Evolutionary conservation across 2,888 invertebrate species (phyloP), one percentile per base, ranked within the genome.

Genomic region (Eristalis tenax): DNA sequence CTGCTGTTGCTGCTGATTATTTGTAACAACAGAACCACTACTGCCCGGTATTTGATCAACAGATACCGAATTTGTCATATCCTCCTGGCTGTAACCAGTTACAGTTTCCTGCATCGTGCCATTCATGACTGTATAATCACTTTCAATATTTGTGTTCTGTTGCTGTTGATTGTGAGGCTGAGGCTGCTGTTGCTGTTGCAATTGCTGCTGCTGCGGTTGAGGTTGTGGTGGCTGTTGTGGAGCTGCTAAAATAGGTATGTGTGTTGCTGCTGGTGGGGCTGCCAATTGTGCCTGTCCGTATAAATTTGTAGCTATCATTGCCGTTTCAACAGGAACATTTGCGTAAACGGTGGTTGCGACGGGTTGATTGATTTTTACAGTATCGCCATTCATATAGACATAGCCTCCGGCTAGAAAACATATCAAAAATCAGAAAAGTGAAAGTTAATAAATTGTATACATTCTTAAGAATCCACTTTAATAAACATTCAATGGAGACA

Each of bases 351-450:
- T 95, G 83, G 90, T 90, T 94, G 95, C 95, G 94, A 95, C 94
- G 93, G 95, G 95, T 94, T 95, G 94, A 94, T 91, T 92, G 87
- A 92, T 90, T 89, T 96, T 96, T 93, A 95, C 95, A 94, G 96
- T 95, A 94, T 96, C 96, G 95, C 96, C 96, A 95, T 96, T 96
- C 96, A 96, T 96, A 95, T 95, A 96, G 94, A 95, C 95, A 94
- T 95, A 95, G 93, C 96, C 96, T 90, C 92, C 92, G 91, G 89
- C 70, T 81, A 79, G 83, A 56, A 71, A n/a, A 32, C 11, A 69
- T 13, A 38, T 38, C 1, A 81, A 86, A 83, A 73, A n/a, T n/a
- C 15, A 18, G 10, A 22, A 23, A 59, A 59, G 6, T 13, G 5
- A n/a, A 26, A 26, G 4, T 59, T 26, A 59, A 23, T 59, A 59